phyloP scores from a whole-genome alignment of 2,888 invertebrate genomes.

The Hermaeophaga mercurialis region DNA sequence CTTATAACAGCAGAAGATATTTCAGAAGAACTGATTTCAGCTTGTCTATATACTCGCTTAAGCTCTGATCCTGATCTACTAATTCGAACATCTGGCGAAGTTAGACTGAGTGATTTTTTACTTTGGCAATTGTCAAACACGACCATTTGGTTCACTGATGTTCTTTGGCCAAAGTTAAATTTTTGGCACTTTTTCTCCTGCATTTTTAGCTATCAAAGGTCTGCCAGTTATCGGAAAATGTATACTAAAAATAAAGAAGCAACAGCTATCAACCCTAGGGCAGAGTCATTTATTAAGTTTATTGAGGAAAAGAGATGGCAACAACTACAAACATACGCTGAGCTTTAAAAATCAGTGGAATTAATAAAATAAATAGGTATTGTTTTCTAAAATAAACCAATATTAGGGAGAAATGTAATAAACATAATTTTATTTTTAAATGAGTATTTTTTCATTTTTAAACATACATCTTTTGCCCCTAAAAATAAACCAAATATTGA shows the following conservation, averaged over 20 bases:
- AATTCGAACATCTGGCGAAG: slow-evolving; percentile 95
- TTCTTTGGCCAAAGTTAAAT: slow-evolving; percentile 95
- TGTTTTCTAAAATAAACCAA: no score
- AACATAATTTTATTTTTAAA: no score
- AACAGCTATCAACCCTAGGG: slow-evolving; percentile 33
- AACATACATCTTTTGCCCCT: no score
- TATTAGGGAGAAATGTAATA: no score
- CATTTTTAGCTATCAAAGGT: slow-evolving; percentile 85
- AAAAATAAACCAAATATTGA: no score
- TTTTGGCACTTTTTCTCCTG: slow-evolving; percentile 89
- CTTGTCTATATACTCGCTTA: slow-evolving; percentile 76
- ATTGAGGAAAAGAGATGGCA: slow-evolving; percentile 55
- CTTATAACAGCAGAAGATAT: slow-evolving; percentile 75
- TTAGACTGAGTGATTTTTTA: slow-evolving; percentile 70
- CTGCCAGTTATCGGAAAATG: slow-evolving; percentile 38
- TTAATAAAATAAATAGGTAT: no score
- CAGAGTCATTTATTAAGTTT: slow-evolving; percentile 57
- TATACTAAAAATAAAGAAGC: slow-evolving; percentile 28
- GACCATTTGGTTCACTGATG: slow-evolving; percentile 84
- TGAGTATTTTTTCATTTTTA: no score
- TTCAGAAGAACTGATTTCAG: slow-evolving; percentile 74
- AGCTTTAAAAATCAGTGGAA: no score
- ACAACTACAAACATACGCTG: slow-evolving; percentile 45
- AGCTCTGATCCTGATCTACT: slow-evolving; percentile 85
- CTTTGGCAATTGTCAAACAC: slow-evolving; percentile 92